Percentiles rank a stretch among this genome's conserved stretches.
Conservation (phyloP, 2,888 invertebrate species). For the Argyresthia albistria region DNA sequence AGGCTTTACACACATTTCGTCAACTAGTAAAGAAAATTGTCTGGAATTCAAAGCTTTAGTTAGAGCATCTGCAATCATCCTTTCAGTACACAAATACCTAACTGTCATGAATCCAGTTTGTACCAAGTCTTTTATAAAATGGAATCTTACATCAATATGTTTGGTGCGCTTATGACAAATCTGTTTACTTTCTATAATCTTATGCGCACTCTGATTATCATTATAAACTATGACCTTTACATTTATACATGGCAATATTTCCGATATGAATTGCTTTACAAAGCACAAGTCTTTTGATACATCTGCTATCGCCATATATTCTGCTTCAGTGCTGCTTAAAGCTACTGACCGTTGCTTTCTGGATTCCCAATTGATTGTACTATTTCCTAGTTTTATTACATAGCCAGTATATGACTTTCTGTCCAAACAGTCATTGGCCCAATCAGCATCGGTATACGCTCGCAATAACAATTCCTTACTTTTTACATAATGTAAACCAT, state of each 20-base stretch:
- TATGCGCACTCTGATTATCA: background rate
- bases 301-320: slow-evolving; percentile 23
- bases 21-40: too few relatives aligned
- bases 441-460: slow-evolving; percentile 3
- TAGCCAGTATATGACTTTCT: slow-evolving; percentile 32
- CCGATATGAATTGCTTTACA: background rate
- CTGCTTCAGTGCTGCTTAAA: slow-evolving; percentile 19
- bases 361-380: slow-evolving; percentile 19
- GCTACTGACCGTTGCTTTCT: slow-evolving; percentile 21
- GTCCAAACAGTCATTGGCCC: background rate
- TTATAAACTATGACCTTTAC: background rate
- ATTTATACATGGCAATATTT: background rate
- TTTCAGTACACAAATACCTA: slow-evolving; percentile 4
- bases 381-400: slow-evolving; percentile 15
- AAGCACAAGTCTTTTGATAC: slow-evolving; percentile 12
- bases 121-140: slow-evolving; percentile 1
- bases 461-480: too few relatives aligned
- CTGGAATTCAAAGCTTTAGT: slow-evolving; percentile 8
- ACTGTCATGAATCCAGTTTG: slow-evolving; percentile 3
- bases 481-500: background rate
- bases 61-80: slow-evolving; percentile 6
- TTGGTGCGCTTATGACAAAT: slow-evolving; percentile 6
- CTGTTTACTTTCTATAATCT: slow-evolving; percentile 3
- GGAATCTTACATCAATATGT: slow-evolving; percentile 3
- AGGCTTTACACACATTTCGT: too few relatives aligned